Conservation (phyloP, 2,797 vertebrate genomes). For the Champsocephalus esox region DNA sequence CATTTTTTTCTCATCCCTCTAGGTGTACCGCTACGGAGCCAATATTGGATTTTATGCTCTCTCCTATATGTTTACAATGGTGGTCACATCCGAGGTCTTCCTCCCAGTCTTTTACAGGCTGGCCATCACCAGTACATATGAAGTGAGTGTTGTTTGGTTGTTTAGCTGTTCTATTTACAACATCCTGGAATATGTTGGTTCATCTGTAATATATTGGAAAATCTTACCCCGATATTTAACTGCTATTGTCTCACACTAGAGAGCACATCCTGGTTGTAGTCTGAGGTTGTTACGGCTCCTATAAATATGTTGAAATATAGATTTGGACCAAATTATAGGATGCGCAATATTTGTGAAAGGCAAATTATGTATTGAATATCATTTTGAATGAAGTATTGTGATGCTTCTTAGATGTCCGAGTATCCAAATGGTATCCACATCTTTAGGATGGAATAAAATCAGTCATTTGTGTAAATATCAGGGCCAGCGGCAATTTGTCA, state of each 20-base stretch:
- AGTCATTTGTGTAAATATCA: not conserved
- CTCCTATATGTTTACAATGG: constrained; percentile 85
- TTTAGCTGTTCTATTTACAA: not conserved
- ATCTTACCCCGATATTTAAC: constrained; percentile 9
- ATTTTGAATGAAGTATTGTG: too few species aligned
- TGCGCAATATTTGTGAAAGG: too few species aligned
- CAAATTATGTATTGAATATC: too few species aligned
- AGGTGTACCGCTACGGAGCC: constrained; percentile 90
- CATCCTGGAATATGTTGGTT: not conserved
- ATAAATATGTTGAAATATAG: not conserved
- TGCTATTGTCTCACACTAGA: not conserved
- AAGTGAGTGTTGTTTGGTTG: constrained; percentile 82
- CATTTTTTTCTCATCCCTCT: not conserved
- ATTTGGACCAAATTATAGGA: too few species aligned
- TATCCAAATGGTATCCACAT: too few species aligned
- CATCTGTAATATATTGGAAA: not conserved
- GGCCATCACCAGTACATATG: constrained; percentile 93
- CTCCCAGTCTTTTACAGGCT: constrained; percentile 95
- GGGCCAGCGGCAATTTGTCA: not conserved
- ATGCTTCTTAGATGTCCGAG: too few species aligned
- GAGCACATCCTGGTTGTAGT: not conserved
- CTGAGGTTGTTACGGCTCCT: constrained; percentile 3
- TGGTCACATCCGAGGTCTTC: constrained; percentile 91
- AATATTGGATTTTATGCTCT: constrained; percentile 83
- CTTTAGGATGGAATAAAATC: not conserved